These are phyloP conservation scores for Polymixis flavicincta DNA, from an alignment of 2,888 invertebrate species.

Conservation along the genomic window DNA sequence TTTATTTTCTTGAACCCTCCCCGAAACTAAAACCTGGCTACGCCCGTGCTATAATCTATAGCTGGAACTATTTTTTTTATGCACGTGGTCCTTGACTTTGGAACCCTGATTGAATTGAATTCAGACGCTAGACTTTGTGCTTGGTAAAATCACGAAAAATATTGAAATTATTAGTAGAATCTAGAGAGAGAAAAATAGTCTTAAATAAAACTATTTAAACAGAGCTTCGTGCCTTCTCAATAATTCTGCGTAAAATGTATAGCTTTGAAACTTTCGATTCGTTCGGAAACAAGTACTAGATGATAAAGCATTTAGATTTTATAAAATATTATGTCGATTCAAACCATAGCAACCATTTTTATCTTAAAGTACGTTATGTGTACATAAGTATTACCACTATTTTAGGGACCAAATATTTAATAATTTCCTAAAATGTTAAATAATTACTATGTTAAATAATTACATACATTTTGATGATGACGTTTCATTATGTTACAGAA, in stretches of 20 bases:
- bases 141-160: background rate
- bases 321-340: no score
- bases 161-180: background rate
- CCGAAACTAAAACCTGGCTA: no score
- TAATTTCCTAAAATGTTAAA: background rate
- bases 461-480: constrained; percentile 30
- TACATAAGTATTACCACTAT: no score
- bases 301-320: background rate
- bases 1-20: no score
- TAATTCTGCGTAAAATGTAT: constrained; percentile 19
- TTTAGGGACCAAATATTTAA: background rate
- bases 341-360: background rate
- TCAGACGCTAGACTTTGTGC: no score
- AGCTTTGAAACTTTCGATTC: background rate
- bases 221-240: background rate
- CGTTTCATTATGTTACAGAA: constrained; percentile 59
- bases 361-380: fast-evolving
- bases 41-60: no score
- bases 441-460: background rate
- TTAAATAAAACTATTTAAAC: no score
- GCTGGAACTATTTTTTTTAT: no score
- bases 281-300: constrained; percentile 22
- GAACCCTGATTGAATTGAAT: background rate
- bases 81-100: no score
- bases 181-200: background rate